A percentile compares a stretch with the other conserved stretches of the same genome.
Evolutionary conservation across 1,140 invertebrate species (phyloP).

Genomic region (Penaeus japonicus): DNA sequence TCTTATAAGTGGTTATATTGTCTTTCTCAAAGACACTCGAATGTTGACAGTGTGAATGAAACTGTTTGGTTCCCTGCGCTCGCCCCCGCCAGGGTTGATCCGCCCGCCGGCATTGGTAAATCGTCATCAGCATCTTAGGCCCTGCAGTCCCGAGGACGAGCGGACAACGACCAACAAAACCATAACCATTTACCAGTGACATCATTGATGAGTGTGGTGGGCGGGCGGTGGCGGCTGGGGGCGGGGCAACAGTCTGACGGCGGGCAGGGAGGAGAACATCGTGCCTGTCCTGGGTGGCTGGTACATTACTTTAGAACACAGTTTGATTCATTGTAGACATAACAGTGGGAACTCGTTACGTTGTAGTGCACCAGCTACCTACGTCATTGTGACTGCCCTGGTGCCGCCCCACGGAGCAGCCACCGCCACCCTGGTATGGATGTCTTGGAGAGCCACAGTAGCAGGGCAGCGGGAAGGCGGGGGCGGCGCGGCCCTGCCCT

Average conservation of each 20-base stretch:
- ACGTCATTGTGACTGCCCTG: not conserved
- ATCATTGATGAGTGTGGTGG: not conserved
- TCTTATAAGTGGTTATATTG: slow-evolving; percentile 54
- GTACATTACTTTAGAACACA: not conserved
- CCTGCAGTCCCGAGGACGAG: not conserved
- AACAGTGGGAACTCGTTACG: not conserved
- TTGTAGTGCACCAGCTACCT: not conserved
- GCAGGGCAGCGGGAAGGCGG: slow-evolving; percentile 21
- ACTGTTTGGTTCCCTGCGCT: slow-evolving; percentile 54
- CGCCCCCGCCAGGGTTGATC: slow-evolving; percentile 36
- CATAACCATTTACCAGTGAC: not conserved
- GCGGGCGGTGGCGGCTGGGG: slow-evolving; percentile 1
- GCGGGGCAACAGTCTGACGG: not conserved
- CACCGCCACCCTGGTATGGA: not conserved
- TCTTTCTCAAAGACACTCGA: slow-evolving; percentile 46
- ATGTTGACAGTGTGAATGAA: slow-evolving; percentile 50
- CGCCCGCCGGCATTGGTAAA: slow-evolving; percentile 16
- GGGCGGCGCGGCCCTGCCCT: slow-evolving; percentile 50
- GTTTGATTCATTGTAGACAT: not conserved
- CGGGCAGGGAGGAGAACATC: not conserved
- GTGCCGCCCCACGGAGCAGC: not conserved
- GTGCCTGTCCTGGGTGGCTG: not conserved
- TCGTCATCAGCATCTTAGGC: not conserved
- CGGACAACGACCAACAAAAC: not conserved
- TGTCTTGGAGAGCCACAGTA: not conserved